These are phyloP conservation scores for Diarsia mendica DNA, from an alignment of 2,888 invertebrate species.

Conservation along the genomic window DNA sequence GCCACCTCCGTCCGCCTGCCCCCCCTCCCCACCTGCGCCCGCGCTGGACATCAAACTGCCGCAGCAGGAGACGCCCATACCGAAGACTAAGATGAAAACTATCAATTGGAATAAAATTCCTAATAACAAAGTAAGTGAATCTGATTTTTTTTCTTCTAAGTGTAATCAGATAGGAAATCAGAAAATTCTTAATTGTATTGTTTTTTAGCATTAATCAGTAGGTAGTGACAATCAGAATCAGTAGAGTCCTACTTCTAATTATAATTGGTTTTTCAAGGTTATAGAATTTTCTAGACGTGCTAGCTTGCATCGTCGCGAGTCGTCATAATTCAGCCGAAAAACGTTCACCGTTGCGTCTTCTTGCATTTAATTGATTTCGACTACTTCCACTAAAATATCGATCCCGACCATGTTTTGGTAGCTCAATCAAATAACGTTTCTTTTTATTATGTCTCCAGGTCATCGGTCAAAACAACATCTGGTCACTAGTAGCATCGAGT, in stretches of 20 bases:
- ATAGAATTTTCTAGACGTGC: background rate
- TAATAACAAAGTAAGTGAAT: slow-evolving; percentile 92
- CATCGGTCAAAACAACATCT: slow-evolving; percentile 97
- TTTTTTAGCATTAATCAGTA: background rate
- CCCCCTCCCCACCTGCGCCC: slow-evolving; percentile 83
- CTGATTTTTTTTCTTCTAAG: background rate
- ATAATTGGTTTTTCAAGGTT: background rate
- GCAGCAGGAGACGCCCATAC: slow-evolving; percentile 97
- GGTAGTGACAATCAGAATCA: background rate
- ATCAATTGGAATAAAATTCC: slow-evolving; percentile 99
- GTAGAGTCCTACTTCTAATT: background rate
- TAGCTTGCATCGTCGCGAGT: too few species aligned
- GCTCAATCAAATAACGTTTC: background rate
- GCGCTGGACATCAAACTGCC: slow-evolving; percentile 91
- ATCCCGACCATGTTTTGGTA: background rate
- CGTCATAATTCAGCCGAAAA: too few species aligned
- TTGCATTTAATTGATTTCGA: background rate
- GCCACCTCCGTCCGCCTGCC: slow-evolving; percentile 82
- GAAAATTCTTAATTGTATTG: background rate
- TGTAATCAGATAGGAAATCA: background rate
- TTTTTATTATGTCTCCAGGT: slow-evolving; percentile 87
- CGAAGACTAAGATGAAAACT: slow-evolving; percentile 99
- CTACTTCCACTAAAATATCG: background rate
- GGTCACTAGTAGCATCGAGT: slow-evolving; percentile 96
- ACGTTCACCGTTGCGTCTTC: background rate